Conservation (phyloP, 2,888 invertebrate species). For the Polymixis flavicincta region DNA sequence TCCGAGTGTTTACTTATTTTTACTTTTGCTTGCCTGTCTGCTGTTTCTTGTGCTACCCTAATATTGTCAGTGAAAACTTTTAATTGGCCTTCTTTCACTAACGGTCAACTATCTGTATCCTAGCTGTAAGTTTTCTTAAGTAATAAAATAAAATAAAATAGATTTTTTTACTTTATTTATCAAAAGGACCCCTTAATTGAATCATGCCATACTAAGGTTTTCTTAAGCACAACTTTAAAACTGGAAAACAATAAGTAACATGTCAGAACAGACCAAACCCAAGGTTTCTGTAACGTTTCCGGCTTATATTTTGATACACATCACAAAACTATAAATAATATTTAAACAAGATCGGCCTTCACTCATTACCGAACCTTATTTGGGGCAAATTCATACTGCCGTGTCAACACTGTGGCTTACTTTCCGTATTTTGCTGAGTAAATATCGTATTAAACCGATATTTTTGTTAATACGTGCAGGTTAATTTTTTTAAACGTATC, state of each 20-base stretch:
- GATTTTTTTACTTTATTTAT: too few relatives aligned
- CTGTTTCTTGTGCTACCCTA: too few relatives aligned
- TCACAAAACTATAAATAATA: slow-evolving; percentile 47
- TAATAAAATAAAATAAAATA: too few relatives aligned
- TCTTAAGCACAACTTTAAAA: background rate
- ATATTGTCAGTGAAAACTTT: too few relatives aligned
- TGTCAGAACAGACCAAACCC: slow-evolving; percentile 3
- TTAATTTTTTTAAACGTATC: too few relatives aligned
- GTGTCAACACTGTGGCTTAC: slow-evolving; percentile 6
- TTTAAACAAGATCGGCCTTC: slow-evolving; percentile 50
- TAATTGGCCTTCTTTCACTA: too few relatives aligned
- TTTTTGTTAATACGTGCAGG: background rate
- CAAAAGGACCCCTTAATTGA: background rate
- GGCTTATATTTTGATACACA: slow-evolving; percentile 46
- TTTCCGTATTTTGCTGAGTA: slow-evolving; percentile 4
- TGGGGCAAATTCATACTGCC: slow-evolving; percentile 33
- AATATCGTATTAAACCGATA: background rate
- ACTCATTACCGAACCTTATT: slow-evolving; percentile 29
- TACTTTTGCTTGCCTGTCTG: too few relatives aligned
- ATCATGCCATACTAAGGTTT: too few relatives aligned
- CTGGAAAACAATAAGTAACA: slow-evolving; percentile 22
- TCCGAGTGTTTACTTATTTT: too few relatives aligned
- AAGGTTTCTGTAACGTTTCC: slow-evolving; percentile 49
- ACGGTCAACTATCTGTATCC: too few relatives aligned
- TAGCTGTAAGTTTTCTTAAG: too few relatives aligned